Conservation (phyloP, 2,888 invertebrate genomes). For the Amiota mariae region DNA sequence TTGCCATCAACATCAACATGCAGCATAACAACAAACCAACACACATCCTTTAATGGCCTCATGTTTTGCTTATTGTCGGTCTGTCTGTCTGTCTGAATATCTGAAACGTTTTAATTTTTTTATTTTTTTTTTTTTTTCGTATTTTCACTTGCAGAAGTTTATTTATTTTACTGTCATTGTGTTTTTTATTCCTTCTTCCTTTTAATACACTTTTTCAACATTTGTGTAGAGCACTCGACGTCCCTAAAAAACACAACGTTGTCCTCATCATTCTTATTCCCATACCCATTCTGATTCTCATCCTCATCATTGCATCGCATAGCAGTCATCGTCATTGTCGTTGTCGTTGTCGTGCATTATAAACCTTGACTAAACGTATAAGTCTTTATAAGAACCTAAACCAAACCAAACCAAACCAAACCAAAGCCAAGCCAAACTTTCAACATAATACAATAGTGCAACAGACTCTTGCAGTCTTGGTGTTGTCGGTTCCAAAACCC, state of each 20-base stretch:
- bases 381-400: slow-evolving; percentile 55
- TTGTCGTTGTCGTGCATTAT: slow-evolving; percentile 61
- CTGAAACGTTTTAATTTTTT: too few relatives aligned
- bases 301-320: too few relatives aligned
- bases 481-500: not conserved
- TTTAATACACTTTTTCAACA: not conserved
- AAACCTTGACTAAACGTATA: slow-evolving; percentile 62
- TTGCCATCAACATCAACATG: slow-evolving; percentile 44
- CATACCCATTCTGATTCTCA: too few relatives aligned
- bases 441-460: not conserved
- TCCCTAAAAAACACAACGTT: too few relatives aligned
- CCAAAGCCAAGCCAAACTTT: not conserved
- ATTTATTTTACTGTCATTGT: slow-evolving; percentile 5
- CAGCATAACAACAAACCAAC: slow-evolving; percentile 31
- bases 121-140: not conserved
- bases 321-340: not conserved
- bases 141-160: not conserved
- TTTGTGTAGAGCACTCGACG: slow-evolving; percentile 51
- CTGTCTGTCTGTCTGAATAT: not conserved
- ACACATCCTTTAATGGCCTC: slow-evolving; percentile 37
- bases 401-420: slow-evolving; percentile 18
- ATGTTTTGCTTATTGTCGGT: not conserved
- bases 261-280: too few relatives aligned
- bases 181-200: not conserved
- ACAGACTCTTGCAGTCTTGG: not conserved